These are phyloP conservation scores for Drosophila monieri DNA, from an alignment of 2,888 invertebrate genomes.

Conservation along the genomic window DNA sequence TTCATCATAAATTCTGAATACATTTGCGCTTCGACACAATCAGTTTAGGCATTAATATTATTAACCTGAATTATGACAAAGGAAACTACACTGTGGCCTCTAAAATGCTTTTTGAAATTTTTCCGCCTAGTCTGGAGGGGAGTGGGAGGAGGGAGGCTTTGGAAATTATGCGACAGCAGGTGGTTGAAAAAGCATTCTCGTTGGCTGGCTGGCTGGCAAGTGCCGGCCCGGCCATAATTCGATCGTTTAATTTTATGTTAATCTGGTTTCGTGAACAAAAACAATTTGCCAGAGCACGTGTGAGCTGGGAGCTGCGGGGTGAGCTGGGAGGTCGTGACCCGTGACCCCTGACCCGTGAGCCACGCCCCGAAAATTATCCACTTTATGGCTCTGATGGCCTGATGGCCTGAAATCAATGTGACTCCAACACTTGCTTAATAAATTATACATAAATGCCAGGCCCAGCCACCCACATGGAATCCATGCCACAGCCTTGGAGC, in stretches of 20 bases:
- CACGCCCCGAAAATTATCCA: constrained; percentile 16
- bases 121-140: neutral
- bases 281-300: constrained; percentile 11
- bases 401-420: neutral
- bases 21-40: no score
- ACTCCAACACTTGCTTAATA: no score
- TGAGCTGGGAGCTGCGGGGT: constrained; percentile 21
- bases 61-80: neutral
- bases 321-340: constrained; percentile 26
- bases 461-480: no score
- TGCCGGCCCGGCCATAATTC: constrained; percentile 6
- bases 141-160: neutral
- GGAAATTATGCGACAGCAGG: constrained; percentile 33
- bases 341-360: constrained; percentile 8
- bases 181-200: constrained; percentile 15
- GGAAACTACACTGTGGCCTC: neutral
- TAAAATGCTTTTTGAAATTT: no score
- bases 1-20: no score
- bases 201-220: neutral
- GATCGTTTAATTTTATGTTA: constrained; percentile 42
- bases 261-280: constrained; percentile 31
- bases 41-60: neutral
- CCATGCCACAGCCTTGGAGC: no score
- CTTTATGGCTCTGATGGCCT: constrained; percentile 10
- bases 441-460: no score